A percentile compares a stretch with the other conserved stretches of the same genome.
Evolutionary conservation across 2,888 invertebrate genomes (phyloP).

Genomic region (Chrysomela aeneicollis): DNA sequence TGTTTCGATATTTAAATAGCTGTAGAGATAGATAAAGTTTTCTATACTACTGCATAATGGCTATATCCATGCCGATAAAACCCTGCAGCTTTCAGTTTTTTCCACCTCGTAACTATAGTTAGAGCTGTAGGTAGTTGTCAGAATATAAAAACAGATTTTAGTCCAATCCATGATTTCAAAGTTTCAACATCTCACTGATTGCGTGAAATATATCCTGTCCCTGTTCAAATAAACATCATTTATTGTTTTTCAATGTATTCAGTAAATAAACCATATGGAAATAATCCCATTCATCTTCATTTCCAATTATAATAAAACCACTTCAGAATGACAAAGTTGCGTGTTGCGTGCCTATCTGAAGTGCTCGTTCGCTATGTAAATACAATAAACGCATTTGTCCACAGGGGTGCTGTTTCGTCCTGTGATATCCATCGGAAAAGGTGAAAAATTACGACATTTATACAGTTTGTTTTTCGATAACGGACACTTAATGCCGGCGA

Average conservation of each 20-base stretch:
- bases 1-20: too few relatives aligned
- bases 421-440: conserved; percentile 20
- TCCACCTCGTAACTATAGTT: too few relatives aligned
- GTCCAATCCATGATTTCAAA: too few relatives aligned
- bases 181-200: too few relatives aligned
- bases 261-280: conserved; percentile 12
- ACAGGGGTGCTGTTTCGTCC: conserved; percentile 28
- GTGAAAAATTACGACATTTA: conserved; percentile 20
- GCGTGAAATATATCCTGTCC: too few relatives aligned
- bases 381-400: conserved; percentile 33
- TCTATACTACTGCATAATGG: too few relatives aligned
- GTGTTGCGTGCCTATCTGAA: conserved; percentile 28
- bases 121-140: too few relatives aligned
- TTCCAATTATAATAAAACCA: conserved; percentile 27
- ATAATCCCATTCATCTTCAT: conserved; percentile 24
- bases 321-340: conserved; percentile 27
- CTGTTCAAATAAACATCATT: too few relatives aligned
- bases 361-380: conserved; percentile 26
- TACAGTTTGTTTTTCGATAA: background rate
- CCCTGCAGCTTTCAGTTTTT: too few relatives aligned
- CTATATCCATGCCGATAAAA: too few relatives aligned
- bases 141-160: too few relatives aligned
- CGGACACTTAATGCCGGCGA: background rate
- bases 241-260: background rate
- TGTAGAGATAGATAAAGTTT: too few relatives aligned